A percentile compares a stretch with the other conserved stretches of the same genome.
Conservation (phyloP, 1,140 invertebrate species). For the Drosophila takahashii region DNA sequence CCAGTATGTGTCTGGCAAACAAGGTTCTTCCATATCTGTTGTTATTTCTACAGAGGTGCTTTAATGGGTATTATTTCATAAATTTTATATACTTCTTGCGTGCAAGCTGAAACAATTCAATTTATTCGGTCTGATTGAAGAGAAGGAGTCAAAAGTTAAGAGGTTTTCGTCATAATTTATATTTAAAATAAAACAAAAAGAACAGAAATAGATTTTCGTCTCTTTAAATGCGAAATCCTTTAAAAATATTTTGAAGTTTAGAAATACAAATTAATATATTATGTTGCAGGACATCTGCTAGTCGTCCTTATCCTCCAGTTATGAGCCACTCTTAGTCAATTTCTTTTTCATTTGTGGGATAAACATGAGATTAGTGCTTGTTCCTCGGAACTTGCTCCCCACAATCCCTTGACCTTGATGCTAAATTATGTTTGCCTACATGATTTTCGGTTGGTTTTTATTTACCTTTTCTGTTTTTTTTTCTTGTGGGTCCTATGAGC, state of each 20-base stretch:
- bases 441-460: conserved; percentile 39
- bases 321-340: conserved; percentile 24
- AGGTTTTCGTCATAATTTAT: too few species aligned
- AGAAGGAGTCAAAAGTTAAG: too few species aligned
- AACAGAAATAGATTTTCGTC: too few species aligned
- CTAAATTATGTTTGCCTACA: conserved; percentile 59
- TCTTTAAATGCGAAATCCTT: neutral
- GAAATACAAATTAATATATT: too few species aligned
- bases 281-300: conserved; percentile 12
- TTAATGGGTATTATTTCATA: conserved; percentile 63
- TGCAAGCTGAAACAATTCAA: conserved; percentile 13
- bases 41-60: conserved; percentile 60
- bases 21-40: conserved; percentile 35
- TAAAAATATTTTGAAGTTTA: neutral
- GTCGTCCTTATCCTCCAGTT: neutral
- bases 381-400: conserved; percentile 7
- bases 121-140: conserved; percentile 28
- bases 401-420: conserved; percentile 38
- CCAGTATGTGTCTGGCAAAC: conserved; percentile 33
- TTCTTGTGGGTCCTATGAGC: conserved; percentile 17
- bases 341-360: conserved; percentile 46
- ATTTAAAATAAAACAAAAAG: too few species aligned
- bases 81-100: conserved; percentile 47
- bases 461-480: conserved; percentile 20
- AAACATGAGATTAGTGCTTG: conserved; percentile 60